Evolutionary conservation across 2,797 vertebrate species (phyloP).

Genomic region (Limnodromus scolopaceus): DNA sequence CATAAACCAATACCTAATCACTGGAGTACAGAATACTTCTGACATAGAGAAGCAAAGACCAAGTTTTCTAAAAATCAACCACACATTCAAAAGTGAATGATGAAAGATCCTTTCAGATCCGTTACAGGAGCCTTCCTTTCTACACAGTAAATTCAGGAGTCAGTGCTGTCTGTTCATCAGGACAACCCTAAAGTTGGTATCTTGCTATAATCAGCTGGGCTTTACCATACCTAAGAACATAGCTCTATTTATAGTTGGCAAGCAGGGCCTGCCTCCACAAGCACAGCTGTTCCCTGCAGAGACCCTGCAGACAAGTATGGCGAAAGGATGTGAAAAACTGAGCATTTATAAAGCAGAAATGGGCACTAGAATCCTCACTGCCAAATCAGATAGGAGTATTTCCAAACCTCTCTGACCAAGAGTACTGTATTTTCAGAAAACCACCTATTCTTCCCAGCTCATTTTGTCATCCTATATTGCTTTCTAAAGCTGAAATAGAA

Average conservation of each 20-base stretch:
- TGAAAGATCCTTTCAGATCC: background rate
- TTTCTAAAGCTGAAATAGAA: background rate
- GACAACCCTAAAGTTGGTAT: background rate
- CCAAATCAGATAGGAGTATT: background rate
- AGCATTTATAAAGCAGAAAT: background rate
- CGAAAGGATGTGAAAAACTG: background rate
- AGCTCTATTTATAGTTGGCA: background rate
- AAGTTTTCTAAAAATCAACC: background rate
- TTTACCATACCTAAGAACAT: background rate
- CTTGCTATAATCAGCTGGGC: background rate
- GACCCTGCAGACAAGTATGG: background rate
- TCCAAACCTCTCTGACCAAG: background rate
- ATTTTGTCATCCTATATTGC: background rate
- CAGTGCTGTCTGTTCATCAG: background rate
- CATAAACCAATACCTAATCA: background rate
- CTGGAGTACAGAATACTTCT: background rate
- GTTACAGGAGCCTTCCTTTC: background rate
- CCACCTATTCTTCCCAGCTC: background rate
- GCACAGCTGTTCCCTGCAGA: background rate
- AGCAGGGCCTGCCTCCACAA: accelerated
- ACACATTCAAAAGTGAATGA: accelerated
- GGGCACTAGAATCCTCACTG: background rate
- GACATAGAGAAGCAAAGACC: background rate
- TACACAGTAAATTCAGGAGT: background rate
- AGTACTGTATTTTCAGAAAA: background rate